Base-by-base conservation (phyloP, 2,888 invertebrate genomes). In the Eristalis intricaria region DNA sequence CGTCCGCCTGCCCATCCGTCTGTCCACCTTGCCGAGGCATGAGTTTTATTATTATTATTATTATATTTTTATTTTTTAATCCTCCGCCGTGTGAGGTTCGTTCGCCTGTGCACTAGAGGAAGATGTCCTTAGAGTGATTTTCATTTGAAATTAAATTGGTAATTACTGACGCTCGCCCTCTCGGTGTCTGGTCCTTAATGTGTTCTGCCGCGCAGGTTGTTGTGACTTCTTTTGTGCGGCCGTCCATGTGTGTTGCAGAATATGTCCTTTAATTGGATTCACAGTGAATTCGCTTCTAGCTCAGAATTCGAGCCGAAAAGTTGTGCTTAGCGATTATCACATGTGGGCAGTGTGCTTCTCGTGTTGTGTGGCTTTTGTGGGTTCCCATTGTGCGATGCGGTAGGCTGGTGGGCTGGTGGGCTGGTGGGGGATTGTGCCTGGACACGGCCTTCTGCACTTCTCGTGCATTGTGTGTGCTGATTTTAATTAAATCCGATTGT, bases 401-500 rank as follows among this genome's bases (percentile, higher is more conserved):
- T 56, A 64, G 66, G 58, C 15, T n/a, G n/a, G n/a, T n/a, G n/a
- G n/a, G n/a, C n/a, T n/a, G n/a, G 26, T 7, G 5, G 29, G 29
- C 29, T 13, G 60, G 40, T 69, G 66, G 58, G 19, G 13, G 43
- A 61, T 73, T 68, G 58, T 56, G 50, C 38, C 35, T 58, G 80
- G 70, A 74, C 79, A 79, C 58, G 74, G 71, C 80, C 64, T 68
- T 76, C 65, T 73, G 81, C 32, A 80, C 65, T 85, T 85, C n/a
- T 81, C 66, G 70, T 60, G 70, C 70, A 76, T 76, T 82, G 81
- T 60, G 50, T 60, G 26, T 69, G 77, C 73, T 69, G 69, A 73
- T 69, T 81, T 85, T 74, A 85, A 85, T 81, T 85, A 85, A 85
- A 81, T 77, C 76, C 73, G 60, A 73, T 73, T 73, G 76, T 61